phyloP scores from a whole-genome alignment of 2,113 vertebrate species.

The Hippopotamus amphibius region DNA sequence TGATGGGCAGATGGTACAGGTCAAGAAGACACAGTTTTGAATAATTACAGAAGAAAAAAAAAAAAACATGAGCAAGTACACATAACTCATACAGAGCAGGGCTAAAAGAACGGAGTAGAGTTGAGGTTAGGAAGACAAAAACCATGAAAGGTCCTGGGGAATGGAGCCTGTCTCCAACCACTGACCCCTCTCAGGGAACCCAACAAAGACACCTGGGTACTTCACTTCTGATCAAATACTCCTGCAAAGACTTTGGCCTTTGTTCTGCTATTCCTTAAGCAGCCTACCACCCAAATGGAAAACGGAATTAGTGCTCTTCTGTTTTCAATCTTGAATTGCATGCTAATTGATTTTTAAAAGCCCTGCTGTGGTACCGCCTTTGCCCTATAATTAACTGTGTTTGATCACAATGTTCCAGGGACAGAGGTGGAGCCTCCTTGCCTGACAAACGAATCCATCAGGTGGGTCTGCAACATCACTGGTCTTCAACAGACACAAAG shows the following conservation, averaged over 20 bases:
- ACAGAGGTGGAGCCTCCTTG: constrained; percentile 42
- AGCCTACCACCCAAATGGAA: constrained; percentile 61
- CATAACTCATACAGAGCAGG: not conserved
- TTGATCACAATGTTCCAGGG: constrained; percentile 84
- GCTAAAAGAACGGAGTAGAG: not conserved
- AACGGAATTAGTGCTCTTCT: constrained; percentile 82
- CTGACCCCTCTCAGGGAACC: not conserved
- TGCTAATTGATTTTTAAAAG: constrained; percentile 81
- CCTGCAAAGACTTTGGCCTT: not conserved
- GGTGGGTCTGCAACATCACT: constrained; percentile 31
- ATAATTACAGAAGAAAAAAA: not conserved
- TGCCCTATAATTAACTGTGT: constrained; percentile 83
- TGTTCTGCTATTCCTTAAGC: not conserved
- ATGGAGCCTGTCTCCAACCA: not conserved
- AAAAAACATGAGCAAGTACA: not conserved
- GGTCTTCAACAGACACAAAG: constrained; percentile 3
- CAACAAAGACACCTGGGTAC: not conserved
- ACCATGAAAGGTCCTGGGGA: not conserved
- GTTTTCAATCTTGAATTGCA: constrained; percentile 83
- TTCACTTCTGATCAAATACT: constrained; percentile 26
- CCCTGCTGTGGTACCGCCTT: constrained; percentile 80
- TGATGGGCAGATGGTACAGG: not conserved
- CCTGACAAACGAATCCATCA: constrained; percentile 59
- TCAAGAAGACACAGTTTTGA: not conserved
- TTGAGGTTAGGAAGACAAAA: not conserved